Base-by-base conservation (phyloP, 1,140 invertebrate species). In the Ephestia elutella region DNA sequence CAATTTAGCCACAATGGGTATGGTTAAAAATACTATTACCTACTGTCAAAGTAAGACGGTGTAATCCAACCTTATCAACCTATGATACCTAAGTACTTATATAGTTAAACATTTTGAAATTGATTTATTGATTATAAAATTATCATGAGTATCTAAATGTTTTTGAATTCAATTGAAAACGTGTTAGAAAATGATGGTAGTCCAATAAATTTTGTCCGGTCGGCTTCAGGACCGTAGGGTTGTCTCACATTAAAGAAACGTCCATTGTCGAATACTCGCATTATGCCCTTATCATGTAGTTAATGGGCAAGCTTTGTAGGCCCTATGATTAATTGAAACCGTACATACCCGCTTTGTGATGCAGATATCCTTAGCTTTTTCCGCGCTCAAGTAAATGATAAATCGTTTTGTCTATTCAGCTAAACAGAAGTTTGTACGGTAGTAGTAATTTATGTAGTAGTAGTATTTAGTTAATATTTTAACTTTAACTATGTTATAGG, bases 271-370 rank as follows among this genome's bases (percentile, higher is more conserved):
- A 65, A 62, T 64, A 68, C 71, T 74, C 73, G 72, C 70, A 79
- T 80, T 81, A 80, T 77, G 73, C 78, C 75, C 76, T 82, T 81
- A 82, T 84, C 80, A 82, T 81, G 72, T 77, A 82, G 78, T 76
- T 84, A 82, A 84, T 80, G 79, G 79, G 71, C 72, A 57, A 75
- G 78, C 79, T 74, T 84, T 84, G 78, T 82, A 68, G 65, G 54
- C 73, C 60, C 51, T 78, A 82, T 84, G 81, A 84, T 84, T 82
- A 82, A 84, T 84, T 82, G 81, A 77, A 80, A 66, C 60, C 61
- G 65, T 63, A 71, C 76, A 77, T 75, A 65, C 73, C 65, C 68
- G 73, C 73, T 75, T 84, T 80, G 76, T 84, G 66, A 80, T 80
- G 75, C 73, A 80, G 73, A 82, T 78, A 75, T 78, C 71, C 69